These are phyloP conservation scores for Oncorhynchus tshawytscha DNA, from an alignment of 2,113 vertebrate genomes.

Conservation along the genomic window DNA sequence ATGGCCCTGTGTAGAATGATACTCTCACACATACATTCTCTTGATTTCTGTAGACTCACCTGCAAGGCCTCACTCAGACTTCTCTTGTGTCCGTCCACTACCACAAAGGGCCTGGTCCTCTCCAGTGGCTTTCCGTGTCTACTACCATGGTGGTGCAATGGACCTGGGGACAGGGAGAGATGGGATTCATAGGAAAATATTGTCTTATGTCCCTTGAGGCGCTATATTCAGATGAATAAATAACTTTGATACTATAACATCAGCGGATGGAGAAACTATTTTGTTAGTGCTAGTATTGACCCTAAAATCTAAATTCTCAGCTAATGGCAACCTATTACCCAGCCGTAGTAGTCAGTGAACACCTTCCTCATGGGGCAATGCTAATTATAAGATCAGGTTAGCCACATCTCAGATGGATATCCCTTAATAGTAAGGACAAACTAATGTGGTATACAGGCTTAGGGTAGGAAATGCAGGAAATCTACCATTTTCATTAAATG, in stretches of 20 bases:
- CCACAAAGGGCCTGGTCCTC: slow-evolving; percentile 64
- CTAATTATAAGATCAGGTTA: neutral
- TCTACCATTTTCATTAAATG: neutral
- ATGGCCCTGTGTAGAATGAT: too few relatives aligned
- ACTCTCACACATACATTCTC: neutral
- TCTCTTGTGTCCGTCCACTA: slow-evolving; percentile 60
- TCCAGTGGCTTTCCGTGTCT: slow-evolving; percentile 42
- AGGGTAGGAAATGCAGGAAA: neutral
- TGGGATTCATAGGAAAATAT: neutral
- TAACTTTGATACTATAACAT: neutral
- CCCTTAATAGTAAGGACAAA: neutral
- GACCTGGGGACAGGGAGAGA: slow-evolving; percentile 35
- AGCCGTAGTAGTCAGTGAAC: neutral
- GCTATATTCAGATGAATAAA: neutral
- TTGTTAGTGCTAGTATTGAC: neutral
- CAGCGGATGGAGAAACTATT: neutral
- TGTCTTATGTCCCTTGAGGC: neutral
- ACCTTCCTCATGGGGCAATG: neutral
- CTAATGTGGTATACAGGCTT: neutral
- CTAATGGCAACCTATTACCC: slow-evolving; percentile 8
- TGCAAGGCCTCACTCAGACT: slow-evolving; percentile 63
- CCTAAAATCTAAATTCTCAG: neutral
- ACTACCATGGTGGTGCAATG: slow-evolving; percentile 11
- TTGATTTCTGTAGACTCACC: slow-evolving; percentile 43
- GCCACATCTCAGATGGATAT: neutral